These are phyloP conservation scores for Cartodere bifasciata DNA, from an alignment of 2,888 invertebrate genomes.

Conservation along the genomic window DNA sequence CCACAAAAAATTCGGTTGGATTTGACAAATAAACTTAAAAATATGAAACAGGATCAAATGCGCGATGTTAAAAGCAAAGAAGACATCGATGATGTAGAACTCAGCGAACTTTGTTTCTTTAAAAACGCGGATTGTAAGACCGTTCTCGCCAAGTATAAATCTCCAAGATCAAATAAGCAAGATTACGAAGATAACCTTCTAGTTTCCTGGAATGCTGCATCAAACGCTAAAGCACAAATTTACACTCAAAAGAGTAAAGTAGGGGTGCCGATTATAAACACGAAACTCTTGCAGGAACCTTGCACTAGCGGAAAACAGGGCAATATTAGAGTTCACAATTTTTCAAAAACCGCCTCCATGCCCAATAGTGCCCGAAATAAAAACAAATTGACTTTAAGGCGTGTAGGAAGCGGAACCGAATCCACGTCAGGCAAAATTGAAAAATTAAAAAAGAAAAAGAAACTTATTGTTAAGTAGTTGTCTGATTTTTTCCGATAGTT, in stretches of 20 bases:
- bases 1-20: constrained; percentile 8
- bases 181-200: constrained; percentile 27
- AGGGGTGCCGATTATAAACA: constrained; percentile 4
- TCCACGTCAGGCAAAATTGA: constrained; percentile 25
- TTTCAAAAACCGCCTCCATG: constrained; percentile 23
- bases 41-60: too few relatives aligned
- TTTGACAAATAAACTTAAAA: constrained; percentile 8
- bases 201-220: constrained; percentile 28
- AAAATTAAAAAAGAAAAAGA: constrained; percentile 30
- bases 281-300: constrained; percentile 19
- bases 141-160: constrained; percentile 29
- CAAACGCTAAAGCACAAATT: constrained; percentile 26
- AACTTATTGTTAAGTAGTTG: constrained; percentile 13
- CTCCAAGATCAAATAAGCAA: too few relatives aligned
- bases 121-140: constrained; percentile 30
- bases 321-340: constrained; percentile 20
- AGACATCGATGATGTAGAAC: constrained; percentile 21
- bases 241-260: constrained; percentile 13
- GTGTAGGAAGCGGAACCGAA: constrained; percentile 24
- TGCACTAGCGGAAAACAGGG: constrained; percentile 23
- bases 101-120: constrained; percentile 31
- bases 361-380: too few relatives aligned
- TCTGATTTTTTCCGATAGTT: background rate
- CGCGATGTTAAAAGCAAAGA: constrained; percentile 8
- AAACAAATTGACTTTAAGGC: constrained; percentile 26